Percentiles rank a stretch among this genome's conserved stretches.
Conservation (phyloP, 2,888 invertebrate genomes). For the Eucriotettix oculatus region DNA sequence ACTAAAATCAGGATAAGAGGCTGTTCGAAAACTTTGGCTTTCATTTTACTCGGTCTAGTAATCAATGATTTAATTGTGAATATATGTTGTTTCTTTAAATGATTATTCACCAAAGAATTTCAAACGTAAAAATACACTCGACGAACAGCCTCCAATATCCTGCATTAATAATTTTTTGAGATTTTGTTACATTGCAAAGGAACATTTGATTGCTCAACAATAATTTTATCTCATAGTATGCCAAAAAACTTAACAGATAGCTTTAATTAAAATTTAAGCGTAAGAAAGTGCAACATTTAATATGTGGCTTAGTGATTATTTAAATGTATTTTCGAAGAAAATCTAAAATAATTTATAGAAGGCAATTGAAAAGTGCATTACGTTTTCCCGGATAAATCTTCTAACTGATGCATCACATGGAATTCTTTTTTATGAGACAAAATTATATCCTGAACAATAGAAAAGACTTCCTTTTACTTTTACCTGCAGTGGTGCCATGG, state of each 20-base stretch:
- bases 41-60: neutral
- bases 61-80: neutral
- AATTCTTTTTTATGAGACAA: neutral
- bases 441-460: neutral
- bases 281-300: too few relatives aligned
- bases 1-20: conserved; percentile 34
- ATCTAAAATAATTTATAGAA: too few relatives aligned
- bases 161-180: neutral
- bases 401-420: too few relatives aligned
- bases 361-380: too few relatives aligned
- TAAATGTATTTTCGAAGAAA: too few relatives aligned
- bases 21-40: conserved; percentile 47
- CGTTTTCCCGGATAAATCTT: too few relatives aligned
- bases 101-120: neutral
- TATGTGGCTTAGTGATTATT: too few relatives aligned
- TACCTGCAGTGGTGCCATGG: neutral
- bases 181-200: too few relatives aligned
- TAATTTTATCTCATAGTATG: too few relatives aligned
- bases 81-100: conserved; percentile 3
- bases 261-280: too few relatives aligned
- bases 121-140: conserved; percentile 5
- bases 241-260: too few relatives aligned
- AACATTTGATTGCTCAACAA: too few relatives aligned
- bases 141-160: conserved; percentile 16
- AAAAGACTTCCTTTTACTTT: neutral